These are phyloP conservation scores for Hemiprocne comata DNA, from an alignment of 2,113 vertebrate species.

Conservation along the genomic window DNA sequence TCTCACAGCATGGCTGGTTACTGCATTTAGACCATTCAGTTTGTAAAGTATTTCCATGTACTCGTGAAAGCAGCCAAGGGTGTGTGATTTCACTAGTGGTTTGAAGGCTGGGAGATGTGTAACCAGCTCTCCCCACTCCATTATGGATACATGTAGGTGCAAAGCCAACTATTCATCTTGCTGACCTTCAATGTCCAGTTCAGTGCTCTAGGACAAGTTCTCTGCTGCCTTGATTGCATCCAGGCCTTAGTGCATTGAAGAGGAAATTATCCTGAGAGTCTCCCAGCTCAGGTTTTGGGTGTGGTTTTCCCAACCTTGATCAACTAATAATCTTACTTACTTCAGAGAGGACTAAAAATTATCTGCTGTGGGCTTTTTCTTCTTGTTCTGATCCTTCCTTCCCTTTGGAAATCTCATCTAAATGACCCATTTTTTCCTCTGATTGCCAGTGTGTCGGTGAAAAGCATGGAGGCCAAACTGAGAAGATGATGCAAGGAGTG, in stretches of 20 bases:
- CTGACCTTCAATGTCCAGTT: neutral
- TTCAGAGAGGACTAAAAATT: neutral
- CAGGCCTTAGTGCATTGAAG: neutral
- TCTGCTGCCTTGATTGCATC: neutral
- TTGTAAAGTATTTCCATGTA: neutral
- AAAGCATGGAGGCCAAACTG: rapidly evolving
- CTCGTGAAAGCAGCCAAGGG: neutral
- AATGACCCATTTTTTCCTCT: neutral
- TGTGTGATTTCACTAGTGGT: neutral
- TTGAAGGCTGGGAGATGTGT: neutral
- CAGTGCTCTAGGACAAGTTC: neutral
- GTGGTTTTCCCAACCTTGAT: rapidly evolving
- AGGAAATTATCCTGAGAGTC: neutral
- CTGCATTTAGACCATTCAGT: neutral
- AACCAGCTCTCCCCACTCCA: neutral
- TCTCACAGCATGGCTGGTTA: rapidly evolving
- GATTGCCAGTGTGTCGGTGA: neutral
- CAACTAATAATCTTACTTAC: neutral
- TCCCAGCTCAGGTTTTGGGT: neutral
- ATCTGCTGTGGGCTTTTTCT: neutral
- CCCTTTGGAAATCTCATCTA: neutral
- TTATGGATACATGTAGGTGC: neutral
- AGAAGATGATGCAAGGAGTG: neutral
- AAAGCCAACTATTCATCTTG: neutral
- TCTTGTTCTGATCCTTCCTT: neutral